Base-by-base conservation (phyloP, 2,888 invertebrate species). In the Dynastes tityus region DNA sequence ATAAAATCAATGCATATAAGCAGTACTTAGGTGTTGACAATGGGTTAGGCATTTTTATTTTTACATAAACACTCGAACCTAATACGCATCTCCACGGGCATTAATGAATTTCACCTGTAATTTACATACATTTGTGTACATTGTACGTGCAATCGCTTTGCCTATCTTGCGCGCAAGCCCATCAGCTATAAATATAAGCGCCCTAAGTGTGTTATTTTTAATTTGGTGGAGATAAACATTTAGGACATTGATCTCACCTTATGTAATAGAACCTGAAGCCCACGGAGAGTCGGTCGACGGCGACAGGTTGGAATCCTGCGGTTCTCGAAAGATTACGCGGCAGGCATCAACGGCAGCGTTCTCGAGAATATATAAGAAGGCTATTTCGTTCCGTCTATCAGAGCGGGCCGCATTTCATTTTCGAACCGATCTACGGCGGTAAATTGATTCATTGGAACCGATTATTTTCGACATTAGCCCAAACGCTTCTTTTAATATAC, bases 371-470 rank as follows among this genome's bases (percentile, higher is more conserved):
- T 45, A 45, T 45, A 45, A 45, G 45, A 55, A 55, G 55, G 55
- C 45, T 61, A 49, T 80, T 80, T 74, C 80, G 79, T 80, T 77
- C 81, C 63, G 40, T 49, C 45, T 27, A 22, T 32, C 37, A 2
- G 11, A 37, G 9, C 40, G 40, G 27, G 71, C 80, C 78, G 79
- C 79, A 80, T 81, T 82, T 83, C 79, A 78, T 82, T 81, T 80
- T 76, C 32, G 78, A 81, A 80, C 80, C 82, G 83, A 83, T 83
- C 81, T 82, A 82, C 81, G 80, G 83, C 80, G 78, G 71, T 29
- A 82, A 82, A 83, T 83, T 83, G 83, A 84, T 84, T 83, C 82
- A 82, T 83, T 81, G 81, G 80, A 80, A 82, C 80, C 82, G 82
- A 83, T 83, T 83, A 82, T 82, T 81, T 82, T 81, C 77, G 79